Evolutionary conservation across 2,888 invertebrate genomes (phyloP).

Genomic region (Apantesis nais): DNA sequence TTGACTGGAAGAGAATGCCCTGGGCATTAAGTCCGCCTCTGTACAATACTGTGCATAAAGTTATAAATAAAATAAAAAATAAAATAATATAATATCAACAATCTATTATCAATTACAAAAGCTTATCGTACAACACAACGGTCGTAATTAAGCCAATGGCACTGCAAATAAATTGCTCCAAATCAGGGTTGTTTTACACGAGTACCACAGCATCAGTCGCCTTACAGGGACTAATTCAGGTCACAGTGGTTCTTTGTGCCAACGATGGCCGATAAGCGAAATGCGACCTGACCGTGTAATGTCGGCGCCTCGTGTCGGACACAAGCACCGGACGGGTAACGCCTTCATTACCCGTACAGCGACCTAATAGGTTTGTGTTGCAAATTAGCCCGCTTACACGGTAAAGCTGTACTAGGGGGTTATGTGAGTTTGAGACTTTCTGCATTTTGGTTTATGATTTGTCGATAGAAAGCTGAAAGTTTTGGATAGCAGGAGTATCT

Average conservation of each 20-base stretch:
- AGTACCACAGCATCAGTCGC: conserved; percentile 16
- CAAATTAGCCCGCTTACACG: conserved; percentile 19
- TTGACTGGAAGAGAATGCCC: too few relatives aligned
- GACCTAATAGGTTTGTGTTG: conserved; percentile 20
- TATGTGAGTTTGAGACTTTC: neutral
- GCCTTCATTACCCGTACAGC: conserved; percentile 40
- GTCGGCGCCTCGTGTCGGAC: too few relatives aligned
- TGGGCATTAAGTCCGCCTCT: too few relatives aligned
- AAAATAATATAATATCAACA: too few relatives aligned
- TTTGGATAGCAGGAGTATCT: neutral
- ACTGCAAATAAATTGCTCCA: conserved; percentile 30
- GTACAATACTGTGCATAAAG: too few relatives aligned
- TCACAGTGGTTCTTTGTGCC: conserved; percentile 19
- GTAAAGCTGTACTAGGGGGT: neutral
- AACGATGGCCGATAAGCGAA: conserved; percentile 28
- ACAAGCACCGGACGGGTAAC: conserved; percentile 16
- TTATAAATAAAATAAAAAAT: too few relatives aligned
- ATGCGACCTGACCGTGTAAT: conserved; percentile 23
- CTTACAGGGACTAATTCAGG: conserved; percentile 21
- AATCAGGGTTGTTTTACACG: conserved; percentile 25
- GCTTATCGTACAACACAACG: neutral
- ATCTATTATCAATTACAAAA: neutral
- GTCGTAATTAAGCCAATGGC: conserved; percentile 9
- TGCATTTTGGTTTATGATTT: neutral
- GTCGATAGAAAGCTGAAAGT: neutral